These are phyloP conservation scores for Euclidia mi DNA, from an alignment of 2,888 invertebrate genomes.

Conservation along the genomic window DNA sequence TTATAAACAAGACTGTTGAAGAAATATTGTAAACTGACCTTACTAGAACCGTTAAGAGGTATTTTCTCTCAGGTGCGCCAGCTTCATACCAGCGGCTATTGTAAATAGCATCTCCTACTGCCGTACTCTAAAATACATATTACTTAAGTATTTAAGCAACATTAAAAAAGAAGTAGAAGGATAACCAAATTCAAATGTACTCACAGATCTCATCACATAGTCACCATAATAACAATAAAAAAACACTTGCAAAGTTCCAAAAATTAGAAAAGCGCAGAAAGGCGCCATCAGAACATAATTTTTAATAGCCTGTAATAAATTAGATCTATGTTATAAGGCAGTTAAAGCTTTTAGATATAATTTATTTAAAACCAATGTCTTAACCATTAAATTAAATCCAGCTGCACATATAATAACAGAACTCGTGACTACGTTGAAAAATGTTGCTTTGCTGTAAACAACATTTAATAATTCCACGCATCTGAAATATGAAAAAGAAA, in stretches of 20 bases:
- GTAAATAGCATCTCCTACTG: constrained; percentile 68
- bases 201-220: constrained; percentile 57
- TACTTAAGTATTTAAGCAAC: too few relatives aligned
- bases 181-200: constrained; percentile 7
- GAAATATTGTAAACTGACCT: constrained; percentile 59
- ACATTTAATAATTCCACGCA: constrained; percentile 66
- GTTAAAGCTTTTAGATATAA: too few relatives aligned
- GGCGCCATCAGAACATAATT: constrained; percentile 61
- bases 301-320: constrained; percentile 64
- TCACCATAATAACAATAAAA: constrained; percentile 74
- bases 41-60: constrained; percentile 64
- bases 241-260: constrained; percentile 70
- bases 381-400: constrained; percentile 75
- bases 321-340: not conserved
- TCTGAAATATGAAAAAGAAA: constrained; percentile 55
- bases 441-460: constrained; percentile 67
- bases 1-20: not conserved
- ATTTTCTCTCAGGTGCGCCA: constrained; percentile 59
- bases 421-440: constrained; percentile 69
- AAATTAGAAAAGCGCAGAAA: constrained; percentile 62
- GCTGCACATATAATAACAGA: constrained; percentile 72
- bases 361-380: constrained; percentile 3
- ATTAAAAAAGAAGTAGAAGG: too few relatives aligned
- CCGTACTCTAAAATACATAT: constrained; percentile 56
- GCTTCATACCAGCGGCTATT: constrained; percentile 69